A percentile compares a stretch with the other conserved stretches of the same genome.
These are phyloP conservation scores for Cyanistes caeruleus DNA, from an alignment of 2,113 vertebrate genomes.

Conservation along the genomic window DNA sequence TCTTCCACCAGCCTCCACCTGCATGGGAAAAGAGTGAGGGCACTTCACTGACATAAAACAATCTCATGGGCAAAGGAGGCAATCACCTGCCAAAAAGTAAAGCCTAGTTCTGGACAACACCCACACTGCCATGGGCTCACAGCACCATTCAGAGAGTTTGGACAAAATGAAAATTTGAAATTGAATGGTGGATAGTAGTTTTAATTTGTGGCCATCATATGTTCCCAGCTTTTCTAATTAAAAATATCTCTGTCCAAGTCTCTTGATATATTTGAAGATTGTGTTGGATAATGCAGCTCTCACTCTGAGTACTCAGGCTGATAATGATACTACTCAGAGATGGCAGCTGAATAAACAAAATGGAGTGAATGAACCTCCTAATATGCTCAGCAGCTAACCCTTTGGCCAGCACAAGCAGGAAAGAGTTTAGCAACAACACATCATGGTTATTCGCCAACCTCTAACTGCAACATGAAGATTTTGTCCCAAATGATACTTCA, in stretches of 20 bases:
- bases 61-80: background rate
- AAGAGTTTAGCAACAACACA: background rate
- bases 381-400: background rate
- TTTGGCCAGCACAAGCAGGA: background rate
- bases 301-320: background rate
- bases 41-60: fast-evolving
- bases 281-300: background rate
- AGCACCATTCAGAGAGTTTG: background rate
- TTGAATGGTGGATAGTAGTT: background rate
- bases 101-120: background rate
- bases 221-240: background rate
- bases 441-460: background rate
- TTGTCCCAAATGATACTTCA: background rate
- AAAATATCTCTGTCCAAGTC: background rate
- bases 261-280: background rate
- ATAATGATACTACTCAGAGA: background rate
- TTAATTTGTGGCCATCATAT: background rate
- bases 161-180: background rate
- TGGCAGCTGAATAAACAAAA: background rate
- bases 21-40: fast-evolving
- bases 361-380: background rate
- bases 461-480: background rate
- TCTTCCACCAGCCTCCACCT: background rate
- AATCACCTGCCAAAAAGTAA: background rate
- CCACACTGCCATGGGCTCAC: background rate